Conservation (phyloP, 2,797 vertebrate species). For the Stomatorhinus walkeri region DNA sequence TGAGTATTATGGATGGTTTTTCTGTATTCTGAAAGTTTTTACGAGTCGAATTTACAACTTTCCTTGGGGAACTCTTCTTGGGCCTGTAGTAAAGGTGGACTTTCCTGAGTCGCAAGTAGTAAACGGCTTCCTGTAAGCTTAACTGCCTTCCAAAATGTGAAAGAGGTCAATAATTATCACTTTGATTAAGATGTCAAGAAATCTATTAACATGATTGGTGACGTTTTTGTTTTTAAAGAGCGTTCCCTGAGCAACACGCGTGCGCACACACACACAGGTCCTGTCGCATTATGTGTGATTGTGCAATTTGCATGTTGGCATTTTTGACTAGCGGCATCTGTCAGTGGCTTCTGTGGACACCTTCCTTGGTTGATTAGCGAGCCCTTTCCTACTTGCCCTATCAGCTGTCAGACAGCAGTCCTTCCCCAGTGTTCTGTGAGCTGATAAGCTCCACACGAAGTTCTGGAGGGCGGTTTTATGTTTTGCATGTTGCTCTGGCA, state of each 20-base stretch:
- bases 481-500: conserved; percentile 10
- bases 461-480: not conserved
- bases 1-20: not conserved
- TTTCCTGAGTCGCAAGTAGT: not conserved
- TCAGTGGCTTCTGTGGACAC: conserved; percentile 27
- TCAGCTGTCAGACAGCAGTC: conserved; percentile 51
- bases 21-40: not conserved
- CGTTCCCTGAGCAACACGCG: not conserved
- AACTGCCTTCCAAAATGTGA: not conserved
- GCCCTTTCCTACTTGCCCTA: conserved; percentile 46
- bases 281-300: not conserved
- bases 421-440: conserved; percentile 48
- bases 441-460: conserved; percentile 48
- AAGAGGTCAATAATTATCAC: not conserved
- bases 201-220: not conserved
- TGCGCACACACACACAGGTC: not conserved
- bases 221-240: not conserved
- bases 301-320: not conserved
- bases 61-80: not conserved
- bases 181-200: not conserved
- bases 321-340: conserved; percentile 9
- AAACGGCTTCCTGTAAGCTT: not conserved
- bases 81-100: not conserved
- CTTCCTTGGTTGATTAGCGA: conserved; percentile 48
- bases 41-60: not conserved